Evolutionary conservation across 2,888 invertebrate genomes (phyloP).

Genomic region (Tenthredo distinguenda): DNA sequence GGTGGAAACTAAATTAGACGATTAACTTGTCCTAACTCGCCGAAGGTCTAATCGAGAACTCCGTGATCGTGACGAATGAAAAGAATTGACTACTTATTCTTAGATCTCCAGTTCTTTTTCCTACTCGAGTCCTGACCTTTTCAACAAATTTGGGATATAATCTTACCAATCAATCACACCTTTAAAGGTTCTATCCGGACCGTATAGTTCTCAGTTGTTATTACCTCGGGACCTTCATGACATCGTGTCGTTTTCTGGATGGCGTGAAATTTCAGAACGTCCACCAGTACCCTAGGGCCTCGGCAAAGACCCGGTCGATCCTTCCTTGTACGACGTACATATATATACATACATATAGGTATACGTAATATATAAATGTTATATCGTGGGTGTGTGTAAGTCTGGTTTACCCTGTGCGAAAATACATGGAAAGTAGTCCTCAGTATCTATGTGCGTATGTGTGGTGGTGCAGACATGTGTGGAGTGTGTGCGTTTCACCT

Average conservation of each 20-base stretch:
- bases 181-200: not conserved
- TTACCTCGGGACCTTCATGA: conserved; percentile 7
- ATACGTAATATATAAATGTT: not conserved
- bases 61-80: not conserved
- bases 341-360: not conserved
- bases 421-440: not conserved
- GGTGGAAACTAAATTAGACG: conserved; percentile 25
- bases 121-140: not conserved
- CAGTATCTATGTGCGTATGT: not conserved
- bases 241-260: conserved; percentile 17
- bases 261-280: conserved; percentile 41
- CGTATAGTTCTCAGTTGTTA: not conserved
- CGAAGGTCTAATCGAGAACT: not conserved
- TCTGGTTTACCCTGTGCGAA: not conserved
- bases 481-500: not conserved
- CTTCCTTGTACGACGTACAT: not conserved
- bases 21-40: conserved; percentile 28
- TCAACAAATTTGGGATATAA: not conserved
- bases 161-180: conserved; percentile 11
- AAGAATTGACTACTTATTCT: not conserved
- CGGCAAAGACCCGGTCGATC: conserved; percentile 15
- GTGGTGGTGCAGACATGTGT: not conserved
- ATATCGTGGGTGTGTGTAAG: not conserved
- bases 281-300: conserved; percentile 38
- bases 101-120: not conserved